phyloP scores from a whole-genome alignment of 2,888 invertebrate genomes.

The Hirtodrosophila duncani region DNA sequence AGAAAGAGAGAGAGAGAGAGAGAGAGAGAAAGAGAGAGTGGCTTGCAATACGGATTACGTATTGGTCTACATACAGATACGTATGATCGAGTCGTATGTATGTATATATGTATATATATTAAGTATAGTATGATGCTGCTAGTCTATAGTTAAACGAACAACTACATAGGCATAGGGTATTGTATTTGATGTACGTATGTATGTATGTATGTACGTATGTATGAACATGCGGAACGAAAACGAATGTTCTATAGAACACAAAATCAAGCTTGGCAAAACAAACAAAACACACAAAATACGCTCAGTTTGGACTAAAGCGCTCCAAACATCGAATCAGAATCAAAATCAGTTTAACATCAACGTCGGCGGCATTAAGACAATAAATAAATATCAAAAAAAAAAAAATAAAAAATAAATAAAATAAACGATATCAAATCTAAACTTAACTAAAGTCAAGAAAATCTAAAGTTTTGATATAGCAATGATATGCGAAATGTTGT shows the following conservation, averaged over 20 bases:
- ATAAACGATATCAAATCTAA: conserved; percentile 11
- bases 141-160: no score
- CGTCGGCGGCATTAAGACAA: conserved; percentile 74
- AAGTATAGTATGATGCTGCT: no score
- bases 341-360: conserved; percentile 72
- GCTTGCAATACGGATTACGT: no score
- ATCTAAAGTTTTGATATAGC: conserved; percentile 18
- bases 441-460: conserved; percentile 4
- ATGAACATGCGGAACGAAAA: neutral
- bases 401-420: conserved; percentile 13
- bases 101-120: neutral
- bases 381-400: conserved; percentile 37
- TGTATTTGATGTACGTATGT: conserved; percentile 2
- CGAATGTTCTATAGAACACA: conserved; percentile 10
- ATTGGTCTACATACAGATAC: neutral
- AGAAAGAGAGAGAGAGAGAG: neutral
- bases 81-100: neutral
- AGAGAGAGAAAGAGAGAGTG: neutral
- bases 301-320: conserved; percentile 68
- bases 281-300: conserved; percentile 33
- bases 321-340: conserved; percentile 66
- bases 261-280: conserved; percentile 40
- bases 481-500: neutral
- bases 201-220: conserved; percentile 3
- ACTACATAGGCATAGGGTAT: neutral